Percentiles rank a stretch among this genome's conserved stretches.
phyloP scores from a whole-genome alignment of 2,797 vertebrate genomes.

The Oreochromis grahami region DNA sequence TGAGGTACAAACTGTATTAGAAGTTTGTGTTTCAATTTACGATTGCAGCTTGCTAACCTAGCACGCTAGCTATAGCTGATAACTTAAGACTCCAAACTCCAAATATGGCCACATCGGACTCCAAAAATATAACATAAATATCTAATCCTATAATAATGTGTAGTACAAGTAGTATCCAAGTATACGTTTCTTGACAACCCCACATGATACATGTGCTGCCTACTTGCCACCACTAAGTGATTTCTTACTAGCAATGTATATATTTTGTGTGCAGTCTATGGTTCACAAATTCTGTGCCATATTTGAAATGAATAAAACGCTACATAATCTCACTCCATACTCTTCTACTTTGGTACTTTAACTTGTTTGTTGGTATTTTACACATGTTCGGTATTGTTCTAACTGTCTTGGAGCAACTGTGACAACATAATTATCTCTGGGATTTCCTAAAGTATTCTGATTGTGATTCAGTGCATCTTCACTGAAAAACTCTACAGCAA shows the following conservation, averaged over 20 bases:
- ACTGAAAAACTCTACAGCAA: not conserved
- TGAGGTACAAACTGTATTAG: not conserved
- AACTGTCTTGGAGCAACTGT: not conserved
- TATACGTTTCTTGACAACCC: not conserved
- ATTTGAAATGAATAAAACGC: not conserved
- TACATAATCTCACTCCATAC: not conserved
- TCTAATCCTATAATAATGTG: not conserved
- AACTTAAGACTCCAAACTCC: not conserved
- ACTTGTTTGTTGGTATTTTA: not conserved
- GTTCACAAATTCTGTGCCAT: not conserved
- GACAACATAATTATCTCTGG: not conserved
- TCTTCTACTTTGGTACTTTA: not conserved
- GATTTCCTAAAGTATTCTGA: not conserved
- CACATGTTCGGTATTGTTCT: not conserved
- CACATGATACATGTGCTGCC: not conserved
- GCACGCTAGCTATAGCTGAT: not conserved
- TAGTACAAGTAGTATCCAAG: not conserved
- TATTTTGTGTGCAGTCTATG: not conserved
- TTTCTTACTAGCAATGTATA: not conserved
- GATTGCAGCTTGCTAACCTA: not conserved
- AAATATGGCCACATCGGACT: not conserved
- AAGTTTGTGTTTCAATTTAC: not conserved
- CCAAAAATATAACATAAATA: not conserved
- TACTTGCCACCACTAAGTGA: not conserved
- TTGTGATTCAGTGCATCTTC: not conserved